Evolutionary conservation across 2,888 invertebrate genomes (phyloP).

Genomic region (Aphidius colemani): DNA sequence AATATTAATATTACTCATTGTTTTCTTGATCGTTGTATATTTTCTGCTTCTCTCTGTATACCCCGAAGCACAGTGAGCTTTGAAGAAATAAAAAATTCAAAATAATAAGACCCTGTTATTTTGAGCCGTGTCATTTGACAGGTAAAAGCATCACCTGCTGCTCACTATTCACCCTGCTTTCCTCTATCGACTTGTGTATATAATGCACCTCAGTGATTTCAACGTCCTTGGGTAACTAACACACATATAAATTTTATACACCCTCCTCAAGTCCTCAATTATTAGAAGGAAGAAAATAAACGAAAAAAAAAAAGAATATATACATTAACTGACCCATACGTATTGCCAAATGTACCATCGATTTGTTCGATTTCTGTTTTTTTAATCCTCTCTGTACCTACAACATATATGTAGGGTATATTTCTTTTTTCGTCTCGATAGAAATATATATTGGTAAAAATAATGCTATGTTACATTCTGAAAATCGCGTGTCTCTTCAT

Average conservation of each 20-base stretch:
- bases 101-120: constrained; percentile 48
- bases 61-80: too few relatives aligned
- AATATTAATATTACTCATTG: too few relatives aligned
- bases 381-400: too few relatives aligned
- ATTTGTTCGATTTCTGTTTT: too few relatives aligned
- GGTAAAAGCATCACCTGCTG: constrained; percentile 36
- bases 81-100: not conserved
- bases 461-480: constrained; percentile 16
- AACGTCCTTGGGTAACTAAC: constrained; percentile 3
- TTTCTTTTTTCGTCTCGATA: constrained; percentile 15
- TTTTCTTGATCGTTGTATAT: too few relatives aligned
- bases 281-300: too few relatives aligned
- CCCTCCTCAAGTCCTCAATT: too few relatives aligned
- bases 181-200: constrained; percentile 3
- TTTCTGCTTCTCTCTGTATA: too few relatives aligned
- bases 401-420: not conserved
- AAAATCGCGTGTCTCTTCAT: constrained; percentile 24
- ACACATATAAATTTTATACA: constrained; percentile 11
- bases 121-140: constrained; percentile 53
- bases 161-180: constrained; percentile 29
- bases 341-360: too few relatives aligned
- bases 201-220: constrained; percentile 7
- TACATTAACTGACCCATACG: too few relatives aligned
- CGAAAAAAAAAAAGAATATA: too few relatives aligned
- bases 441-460: not conserved